Percentiles rank a stretch among this genome's conserved stretches.
Evolutionary conservation across 2,113 vertebrate genomes (phyloP).

Genomic region (Colaptes auratus): DNA sequence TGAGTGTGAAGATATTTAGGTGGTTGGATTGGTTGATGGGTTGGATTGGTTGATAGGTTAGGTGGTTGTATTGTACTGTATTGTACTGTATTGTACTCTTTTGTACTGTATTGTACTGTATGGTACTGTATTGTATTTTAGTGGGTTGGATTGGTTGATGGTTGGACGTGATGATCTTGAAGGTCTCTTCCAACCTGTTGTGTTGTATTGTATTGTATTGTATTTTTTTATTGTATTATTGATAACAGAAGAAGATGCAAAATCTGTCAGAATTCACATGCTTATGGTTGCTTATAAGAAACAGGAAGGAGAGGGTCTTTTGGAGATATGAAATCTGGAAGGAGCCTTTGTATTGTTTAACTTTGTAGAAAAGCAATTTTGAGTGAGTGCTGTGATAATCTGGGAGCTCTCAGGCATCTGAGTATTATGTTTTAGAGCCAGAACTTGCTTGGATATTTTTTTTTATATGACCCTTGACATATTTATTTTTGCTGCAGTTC

Average conservation of each 20-base stretch:
- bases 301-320: neutral
- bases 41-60: too few relatives aligned
- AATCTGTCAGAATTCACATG: neutral
- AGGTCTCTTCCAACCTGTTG: too few relatives aligned
- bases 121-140: too few relatives aligned
- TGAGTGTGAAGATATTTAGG: neutral
- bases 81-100: too few relatives aligned
- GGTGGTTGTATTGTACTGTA: too few relatives aligned
- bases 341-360: neutral
- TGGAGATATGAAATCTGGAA: neutral
- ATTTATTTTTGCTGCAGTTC: conserved; percentile 33
- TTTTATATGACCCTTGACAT: conserved; percentile 15
- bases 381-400: neutral
- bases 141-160: too few relatives aligned
- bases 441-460: neutral
- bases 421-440: neutral
- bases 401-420: neutral
- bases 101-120: too few relatives aligned
- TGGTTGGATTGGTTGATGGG: too few relatives aligned
- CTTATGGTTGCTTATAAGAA: neutral
- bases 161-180: too few relatives aligned
- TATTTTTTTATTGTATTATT: too few relatives aligned
- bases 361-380: neutral
- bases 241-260: neutral
- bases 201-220: too few relatives aligned